Base-by-base conservation (phyloP, 92 coral and sea anemone genomes). In the Metridium senile region DNA sequence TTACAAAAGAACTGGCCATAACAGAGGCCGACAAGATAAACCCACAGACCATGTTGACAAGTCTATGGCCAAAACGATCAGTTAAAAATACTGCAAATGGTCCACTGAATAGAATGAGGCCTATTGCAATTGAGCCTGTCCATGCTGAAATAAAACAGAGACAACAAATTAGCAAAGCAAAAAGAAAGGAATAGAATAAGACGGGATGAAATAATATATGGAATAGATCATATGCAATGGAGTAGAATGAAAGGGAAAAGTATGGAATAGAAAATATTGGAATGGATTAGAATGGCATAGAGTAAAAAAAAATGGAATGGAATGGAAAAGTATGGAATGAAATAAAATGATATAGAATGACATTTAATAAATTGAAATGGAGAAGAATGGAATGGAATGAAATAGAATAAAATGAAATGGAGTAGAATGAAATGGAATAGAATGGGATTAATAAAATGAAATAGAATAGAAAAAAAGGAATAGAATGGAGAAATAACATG, bases 1-100 rank as follows among this genome's bases (percentile, higher is more conserved):
- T 72, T 13, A 66, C 78, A 54, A 79, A 85, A 25, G 85, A 85
- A 56, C 81, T 80, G 34, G 47, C 51, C 11, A 46, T 33, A 23
- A 85, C n/a, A 16, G 81, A 76, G 22, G 35, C 26, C 20, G 70
- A 35, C 58, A 75, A 79, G 10, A 73, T 63, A 13, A 39, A 26
- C 0, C 85, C 82, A 33, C 64, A 17, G 1, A 17, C 51, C 74
- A 49, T 46, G 32, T 72, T n/a, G 7, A 27, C 79, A 16, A 32
- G 21, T 25, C 85, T 45, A 13, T 45, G 79, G 1, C 79, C 79
- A 58, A 74, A 74, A 23, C 79, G 68, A 11, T 74, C 39, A 56
- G 79, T 54, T n/a, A 74, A n/a, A 16, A 21, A 20, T 1, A 58
- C 79, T 22, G 53, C 79, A 6, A 74, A 13, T 33, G 79, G 79